Evolutionary conservation across 2,113 vertebrate genomes (phyloP).

Genomic region (Oncorhynchus keta): DNA sequence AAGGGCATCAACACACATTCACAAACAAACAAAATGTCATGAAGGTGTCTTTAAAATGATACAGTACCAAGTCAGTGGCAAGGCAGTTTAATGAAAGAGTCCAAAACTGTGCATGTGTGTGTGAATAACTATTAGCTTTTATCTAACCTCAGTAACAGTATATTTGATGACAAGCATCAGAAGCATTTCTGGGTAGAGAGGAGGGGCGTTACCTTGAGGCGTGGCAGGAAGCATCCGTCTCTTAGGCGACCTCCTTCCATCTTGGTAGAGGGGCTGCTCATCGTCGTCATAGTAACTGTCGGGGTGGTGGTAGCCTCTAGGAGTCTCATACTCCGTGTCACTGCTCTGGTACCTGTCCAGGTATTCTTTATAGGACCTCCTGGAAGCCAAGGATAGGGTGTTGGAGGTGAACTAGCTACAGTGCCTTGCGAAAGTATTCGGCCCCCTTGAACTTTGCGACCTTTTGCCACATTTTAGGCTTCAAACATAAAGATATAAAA

Average conservation of each 20-base stretch:
- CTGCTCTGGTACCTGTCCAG: slow-evolving; percentile 79
- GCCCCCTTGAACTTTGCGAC: too few species aligned
- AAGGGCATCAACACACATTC: not conserved
- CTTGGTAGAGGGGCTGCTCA: slow-evolving; percentile 82
- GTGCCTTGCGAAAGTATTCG: too few species aligned
- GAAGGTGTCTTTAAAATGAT: not conserved
- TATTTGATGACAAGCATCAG: not conserved
- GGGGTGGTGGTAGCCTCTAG: slow-evolving; percentile 91
- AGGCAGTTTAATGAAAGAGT: not conserved
- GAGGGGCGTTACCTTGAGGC: slow-evolving; percentile 79
- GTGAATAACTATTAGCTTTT: not conserved
- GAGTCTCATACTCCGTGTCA: slow-evolving; percentile 87
- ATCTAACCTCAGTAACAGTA: not conserved
- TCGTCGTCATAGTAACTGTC: slow-evolving; percentile 88
- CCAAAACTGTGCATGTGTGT: not conserved
- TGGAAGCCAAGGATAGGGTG: not conserved
- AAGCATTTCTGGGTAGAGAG: not conserved
- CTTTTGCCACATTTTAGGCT: too few species aligned
- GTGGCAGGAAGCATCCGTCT: slow-evolving; percentile 94
- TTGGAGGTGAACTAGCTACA: not conserved
- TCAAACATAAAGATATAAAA: too few species aligned
- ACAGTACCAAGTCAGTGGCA: not conserved
- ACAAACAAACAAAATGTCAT: not conserved
- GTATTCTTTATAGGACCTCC: slow-evolving; percentile 38
- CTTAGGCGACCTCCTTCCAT: slow-evolving; percentile 89